phyloP scores from a whole-genome alignment of 2,888 invertebrate genomes.

The Aleiodes alternator region DNA sequence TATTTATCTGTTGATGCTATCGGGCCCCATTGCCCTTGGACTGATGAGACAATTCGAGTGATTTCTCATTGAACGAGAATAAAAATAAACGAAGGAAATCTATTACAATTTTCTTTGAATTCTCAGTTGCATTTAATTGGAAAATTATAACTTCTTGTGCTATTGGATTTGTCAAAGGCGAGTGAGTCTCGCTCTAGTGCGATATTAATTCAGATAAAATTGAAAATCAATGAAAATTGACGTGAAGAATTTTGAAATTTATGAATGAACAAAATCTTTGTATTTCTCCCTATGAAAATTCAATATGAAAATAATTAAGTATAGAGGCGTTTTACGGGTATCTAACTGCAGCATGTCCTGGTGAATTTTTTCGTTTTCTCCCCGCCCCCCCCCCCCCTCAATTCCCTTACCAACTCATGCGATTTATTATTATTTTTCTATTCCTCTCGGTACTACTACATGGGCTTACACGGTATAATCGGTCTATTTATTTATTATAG shows the following conservation, averaged over 20 bases:
- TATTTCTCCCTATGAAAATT: no score
- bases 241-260: not conserved
- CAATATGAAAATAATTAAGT: no score
- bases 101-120: not conserved
- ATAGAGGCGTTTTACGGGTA: no score
- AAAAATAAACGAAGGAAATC: not conserved
- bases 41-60: no score
- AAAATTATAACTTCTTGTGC: not conserved
- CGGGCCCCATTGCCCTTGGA: no score
- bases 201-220: not conserved
- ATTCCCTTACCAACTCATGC: no score
- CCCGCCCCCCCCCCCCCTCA: not conserved
- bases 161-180: not conserved
- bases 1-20: no score
- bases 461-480: slow-evolving; percentile 3
- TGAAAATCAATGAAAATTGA: not conserved
- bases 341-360: slow-evolving; percentile 19
- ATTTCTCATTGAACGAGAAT: no score
- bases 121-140: not conserved
- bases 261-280: no score
- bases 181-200: slow-evolving; percentile 16
- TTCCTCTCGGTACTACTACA: slow-evolving; percentile 8
- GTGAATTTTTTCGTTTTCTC: slow-evolving; percentile 17
- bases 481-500: slow-evolving; percentile 5
- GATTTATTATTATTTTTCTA: slow-evolving; percentile 19